Conservation (phyloP, 2,797 vertebrate genomes). For the Eulemur rubriventer region DNA sequence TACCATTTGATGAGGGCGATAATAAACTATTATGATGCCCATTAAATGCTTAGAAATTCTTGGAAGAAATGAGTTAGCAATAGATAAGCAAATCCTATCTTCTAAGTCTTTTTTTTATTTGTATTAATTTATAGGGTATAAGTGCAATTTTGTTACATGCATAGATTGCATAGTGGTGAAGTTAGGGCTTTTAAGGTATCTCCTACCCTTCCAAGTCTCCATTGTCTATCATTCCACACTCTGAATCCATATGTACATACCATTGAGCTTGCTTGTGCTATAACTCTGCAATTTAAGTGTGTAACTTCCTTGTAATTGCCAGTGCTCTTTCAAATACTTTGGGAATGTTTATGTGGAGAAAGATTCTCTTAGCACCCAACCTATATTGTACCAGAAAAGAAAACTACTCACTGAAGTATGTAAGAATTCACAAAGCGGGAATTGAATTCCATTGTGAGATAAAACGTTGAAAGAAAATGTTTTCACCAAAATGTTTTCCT, state of each 20-base stretch:
- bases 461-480: background rate
- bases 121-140: background rate
- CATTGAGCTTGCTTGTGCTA: background rate
- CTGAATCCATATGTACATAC: background rate
- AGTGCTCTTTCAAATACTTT: background rate
- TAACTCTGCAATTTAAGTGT: background rate
- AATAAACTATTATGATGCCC: background rate
- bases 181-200: background rate
- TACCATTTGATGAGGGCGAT: background rate
- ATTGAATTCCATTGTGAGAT: background rate
- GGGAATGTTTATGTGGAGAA: background rate
- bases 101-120: background rate
- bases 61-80: background rate
- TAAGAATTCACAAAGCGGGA: slow-evolving; percentile 22
- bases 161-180: background rate
- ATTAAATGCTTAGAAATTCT: background rate
- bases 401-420: background rate
- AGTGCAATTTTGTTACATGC: background rate
- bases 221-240: background rate
- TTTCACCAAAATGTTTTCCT: background rate
- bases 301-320: background rate
- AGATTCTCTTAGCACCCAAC: background rate
- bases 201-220: background rate
- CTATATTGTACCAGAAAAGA: slow-evolving; percentile 10
- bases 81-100: background rate